phyloP scores from a whole-genome alignment of 2,888 invertebrate species.

The Drosophila flavopinicola region DNA sequence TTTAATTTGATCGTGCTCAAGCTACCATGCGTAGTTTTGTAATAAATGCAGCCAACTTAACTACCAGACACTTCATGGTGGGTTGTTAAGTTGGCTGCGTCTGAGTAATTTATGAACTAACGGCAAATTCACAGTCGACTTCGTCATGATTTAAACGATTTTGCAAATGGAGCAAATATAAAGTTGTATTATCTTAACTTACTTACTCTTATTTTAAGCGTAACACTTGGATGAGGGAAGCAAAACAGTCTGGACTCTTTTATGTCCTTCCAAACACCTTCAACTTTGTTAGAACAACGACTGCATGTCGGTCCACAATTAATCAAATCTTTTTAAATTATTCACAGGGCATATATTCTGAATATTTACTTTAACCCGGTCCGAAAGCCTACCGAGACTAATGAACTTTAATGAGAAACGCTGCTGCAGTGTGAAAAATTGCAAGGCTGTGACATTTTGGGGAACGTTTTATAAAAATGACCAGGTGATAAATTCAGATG shows the following conservation, averaged over 20 bases:
- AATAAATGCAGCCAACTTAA: too few species aligned
- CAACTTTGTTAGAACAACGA: not conserved
- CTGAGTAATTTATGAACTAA: too few species aligned
- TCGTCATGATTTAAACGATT: too few species aligned
- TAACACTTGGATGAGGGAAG: too few species aligned
- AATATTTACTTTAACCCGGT: not conserved
- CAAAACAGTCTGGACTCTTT: not conserved
- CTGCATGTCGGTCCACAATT: slow-evolving; percentile 24
- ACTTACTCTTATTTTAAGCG: too few species aligned
- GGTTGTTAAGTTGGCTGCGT: too few species aligned
- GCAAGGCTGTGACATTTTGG: slow-evolving; percentile 12
- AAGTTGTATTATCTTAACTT: too few species aligned
- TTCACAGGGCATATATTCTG: slow-evolving; percentile 21
- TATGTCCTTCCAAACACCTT: not conserved
- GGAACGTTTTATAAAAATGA: slow-evolving; percentile 2
- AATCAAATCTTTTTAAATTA: slow-evolving; percentile 48
- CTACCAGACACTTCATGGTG: too few species aligned
- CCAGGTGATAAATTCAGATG: slow-evolving; percentile 16
- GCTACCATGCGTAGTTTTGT: too few species aligned
- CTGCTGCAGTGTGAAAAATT: slow-evolving; percentile 3
- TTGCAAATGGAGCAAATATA: too few species aligned
- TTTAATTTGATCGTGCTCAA: too few species aligned
- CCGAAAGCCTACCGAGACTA: slow-evolving; percentile 9
- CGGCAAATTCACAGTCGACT: too few species aligned
- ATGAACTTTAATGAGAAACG: slow-evolving; percentile 31